phyloP scores from a whole-genome alignment of 2,797 vertebrate genomes.

The Aeoliscus strigatus region DNA sequence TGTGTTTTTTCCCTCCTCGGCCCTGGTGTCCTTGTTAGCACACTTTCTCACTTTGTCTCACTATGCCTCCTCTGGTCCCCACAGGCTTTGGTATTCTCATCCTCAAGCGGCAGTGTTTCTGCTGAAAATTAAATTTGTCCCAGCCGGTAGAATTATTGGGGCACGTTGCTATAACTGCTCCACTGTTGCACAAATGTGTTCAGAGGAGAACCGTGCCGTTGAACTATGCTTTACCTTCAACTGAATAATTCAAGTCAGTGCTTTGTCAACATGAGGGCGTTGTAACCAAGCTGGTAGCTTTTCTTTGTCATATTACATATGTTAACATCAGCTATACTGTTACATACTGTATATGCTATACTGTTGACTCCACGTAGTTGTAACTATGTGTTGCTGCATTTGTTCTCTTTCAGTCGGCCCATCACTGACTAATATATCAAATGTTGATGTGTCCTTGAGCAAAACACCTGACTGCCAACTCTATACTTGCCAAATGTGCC shows the following conservation, averaged over 20 bases:
- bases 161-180: slow-evolving; percentile 11
- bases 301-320: no score
- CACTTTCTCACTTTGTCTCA: slow-evolving; percentile 25
- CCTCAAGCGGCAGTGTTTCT: slow-evolving; percentile 46
- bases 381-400: no score
- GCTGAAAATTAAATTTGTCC: slow-evolving; percentile 52
- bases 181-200: slow-evolving; percentile 27
- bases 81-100: slow-evolving; percentile 34
- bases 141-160: slow-evolving; percentile 48
- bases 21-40: slow-evolving; percentile 37
- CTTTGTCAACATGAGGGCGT: no score
- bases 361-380: no score
- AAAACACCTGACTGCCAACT: no score
- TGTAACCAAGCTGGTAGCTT: no score
- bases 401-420: no score
- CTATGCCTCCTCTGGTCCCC: slow-evolving; percentile 29
- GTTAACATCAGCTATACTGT: no score
- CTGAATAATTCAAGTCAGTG: slow-evolving; percentile 13
- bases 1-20: slow-evolving; percentile 55
- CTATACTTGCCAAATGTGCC: no score
- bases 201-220: slow-evolving; percentile 13
- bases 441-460: no score
- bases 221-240: slow-evolving; percentile 6
- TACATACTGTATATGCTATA: no score
- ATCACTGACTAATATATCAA: no score